These are phyloP conservation scores for Aurelia sp. DNA, from an alignment of 30 jellyfish, hydroid and myxozoan species.

Conservation along the genomic window DNA sequence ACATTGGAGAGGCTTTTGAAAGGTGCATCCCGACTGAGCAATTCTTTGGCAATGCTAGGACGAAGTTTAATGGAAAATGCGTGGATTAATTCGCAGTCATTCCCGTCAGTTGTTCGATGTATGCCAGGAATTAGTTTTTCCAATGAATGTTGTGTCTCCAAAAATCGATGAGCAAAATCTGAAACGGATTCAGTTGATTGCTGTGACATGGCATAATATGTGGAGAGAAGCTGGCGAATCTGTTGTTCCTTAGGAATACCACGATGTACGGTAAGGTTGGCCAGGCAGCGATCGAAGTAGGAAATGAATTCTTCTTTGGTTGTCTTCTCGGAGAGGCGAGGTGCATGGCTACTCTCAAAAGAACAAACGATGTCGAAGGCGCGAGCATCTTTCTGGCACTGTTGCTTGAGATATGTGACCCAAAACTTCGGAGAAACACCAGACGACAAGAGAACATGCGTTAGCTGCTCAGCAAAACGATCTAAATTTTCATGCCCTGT, in stretches of 20 bases:
- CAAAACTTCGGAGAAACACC: conserved; percentile 10
- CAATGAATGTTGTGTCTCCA: too few relatives aligned
- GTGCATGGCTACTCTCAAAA: not conserved
- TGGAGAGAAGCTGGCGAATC: conserved; percentile 16
- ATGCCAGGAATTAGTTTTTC: too few relatives aligned
- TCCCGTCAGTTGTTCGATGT: too few relatives aligned
- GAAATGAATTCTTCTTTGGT: not conserved
- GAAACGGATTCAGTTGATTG: too few relatives aligned
- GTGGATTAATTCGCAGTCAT: too few relatives aligned
- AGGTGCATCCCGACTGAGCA: too few relatives aligned
- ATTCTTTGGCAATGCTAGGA: too few relatives aligned
- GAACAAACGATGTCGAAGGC: conserved; percentile 29
- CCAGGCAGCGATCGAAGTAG: not conserved
- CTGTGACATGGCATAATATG: conserved; percentile 8
- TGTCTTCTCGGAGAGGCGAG: not conserved
- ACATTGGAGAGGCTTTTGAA: too few relatives aligned
- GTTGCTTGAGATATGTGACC: conserved; percentile 36
- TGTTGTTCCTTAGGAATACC: conserved; percentile 35
- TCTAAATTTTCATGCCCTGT: too few relatives aligned
- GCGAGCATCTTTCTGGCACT: conserved; percentile 59
- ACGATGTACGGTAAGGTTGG: not conserved
- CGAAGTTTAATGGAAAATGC: too few relatives aligned
- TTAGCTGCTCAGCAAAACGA: conserved; percentile 63
- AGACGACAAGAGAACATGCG: conserved; percentile 22
- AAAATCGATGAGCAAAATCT: too few relatives aligned